Evolutionary conservation across 1,140 invertebrate species (phyloP), one percentile per base, ranked within the genome.

Genomic region (Cataglyphis hispanica): DNA sequence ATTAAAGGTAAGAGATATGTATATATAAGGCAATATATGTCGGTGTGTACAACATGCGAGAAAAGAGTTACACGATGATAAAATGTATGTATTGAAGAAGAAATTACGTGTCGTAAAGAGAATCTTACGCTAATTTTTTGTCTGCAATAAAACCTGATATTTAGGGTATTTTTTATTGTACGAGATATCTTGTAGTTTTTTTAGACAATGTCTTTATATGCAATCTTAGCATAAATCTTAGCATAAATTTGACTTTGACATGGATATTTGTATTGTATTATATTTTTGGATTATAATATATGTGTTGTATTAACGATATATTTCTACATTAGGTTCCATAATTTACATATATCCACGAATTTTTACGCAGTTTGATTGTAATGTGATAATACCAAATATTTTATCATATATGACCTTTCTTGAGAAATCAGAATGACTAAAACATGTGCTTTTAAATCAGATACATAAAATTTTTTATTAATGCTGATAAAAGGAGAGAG

Each of bases 241-340:
- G 1, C 27, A 6, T 22, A 4, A 13, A 61, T 27, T 61, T 22
- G 4, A 61, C 25, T 6, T 61, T 61, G 4, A 25, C 10, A 61
- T 27, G 10, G 10, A 31, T 19, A 46, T 58, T 31, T 31, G 31
- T 31, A 31, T 31, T 3, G 31, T 31, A 31, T 31, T 31, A 31
- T 31, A 31, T 31, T 31, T 31, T 1, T 31, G 31, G 31, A 31
- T 31, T 22, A 0, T 19, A 10, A 22, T 4, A n/a, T 43, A 46
- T 46, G 34, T 43, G 16, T 50, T 50, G 46, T 50, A 50, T 50
- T 11, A 25, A 58, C 13, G 2, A 43, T 0, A 43, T 50, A 27
- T 67, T 25, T 78, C 13, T 37, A 4, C 22, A 50, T 50, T 56
- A 76, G 56, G 74, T 76, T 43, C 11, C 3, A 2, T 61, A 56